Evolutionary conservation across 2,113 vertebrate genomes (phyloP).

Genomic region (Dicentrarchus labrax): DNA sequence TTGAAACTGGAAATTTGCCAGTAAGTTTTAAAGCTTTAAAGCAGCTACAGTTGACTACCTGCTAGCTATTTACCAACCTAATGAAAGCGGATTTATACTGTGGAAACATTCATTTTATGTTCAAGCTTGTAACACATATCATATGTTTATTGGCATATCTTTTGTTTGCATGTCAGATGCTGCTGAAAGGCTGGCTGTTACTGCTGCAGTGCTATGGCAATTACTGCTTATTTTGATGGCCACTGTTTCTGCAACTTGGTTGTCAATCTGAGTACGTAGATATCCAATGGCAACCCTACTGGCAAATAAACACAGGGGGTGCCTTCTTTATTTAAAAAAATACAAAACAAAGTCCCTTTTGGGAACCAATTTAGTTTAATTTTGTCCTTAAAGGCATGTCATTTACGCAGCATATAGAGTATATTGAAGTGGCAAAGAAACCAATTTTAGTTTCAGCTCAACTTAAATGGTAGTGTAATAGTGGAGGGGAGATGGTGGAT

Average conservation of each 20-base stretch:
- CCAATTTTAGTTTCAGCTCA: not conserved
- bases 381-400: conserved; percentile 14
- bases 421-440: not conserved
- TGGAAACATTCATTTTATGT: not conserved
- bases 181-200: not conserved
- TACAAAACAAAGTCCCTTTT: not conserved
- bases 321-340: not conserved
- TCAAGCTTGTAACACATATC: no score
- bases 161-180: not conserved
- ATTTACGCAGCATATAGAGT: not conserved
- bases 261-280: not conserved
- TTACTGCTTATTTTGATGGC: conserved; percentile 9
- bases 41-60: not conserved
- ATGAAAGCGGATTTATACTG: not conserved
- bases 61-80: not conserved
- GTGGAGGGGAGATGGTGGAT: not conserved
- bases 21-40: not conserved
- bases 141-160: not conserved
- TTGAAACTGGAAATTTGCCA: not conserved
- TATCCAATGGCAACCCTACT: not conserved
- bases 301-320: not conserved
- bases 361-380: not conserved
- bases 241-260: not conserved
- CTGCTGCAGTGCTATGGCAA: not conserved
- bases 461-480: not conserved